These are phyloP conservation scores for Dysidea cf. avara DNA, from an alignment of 37 sponge, comb jelly and placozoan species.

Conservation along the genomic window DNA sequence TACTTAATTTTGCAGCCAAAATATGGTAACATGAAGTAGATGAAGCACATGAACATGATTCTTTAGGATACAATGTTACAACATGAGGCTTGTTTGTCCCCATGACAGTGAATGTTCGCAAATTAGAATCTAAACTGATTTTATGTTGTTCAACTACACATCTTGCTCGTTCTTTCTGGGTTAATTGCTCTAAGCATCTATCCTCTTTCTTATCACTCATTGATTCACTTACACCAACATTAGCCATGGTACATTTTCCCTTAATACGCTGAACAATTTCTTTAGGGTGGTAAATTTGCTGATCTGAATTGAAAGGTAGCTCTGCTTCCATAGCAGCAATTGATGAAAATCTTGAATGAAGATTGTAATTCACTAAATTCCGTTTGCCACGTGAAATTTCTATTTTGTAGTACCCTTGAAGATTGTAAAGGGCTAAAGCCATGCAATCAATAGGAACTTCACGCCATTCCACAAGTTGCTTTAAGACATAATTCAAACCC, in stretches of 20 bases:
- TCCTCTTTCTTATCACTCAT: too few species aligned
- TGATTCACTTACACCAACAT: too few species aligned
- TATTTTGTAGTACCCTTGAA: too few species aligned
- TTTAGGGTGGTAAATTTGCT: slow-evolving; percentile 6
- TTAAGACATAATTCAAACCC: slow-evolving; percentile 34
- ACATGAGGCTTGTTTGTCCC: slow-evolving; percentile 27
- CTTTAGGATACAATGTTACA: slow-evolving; percentile 29
- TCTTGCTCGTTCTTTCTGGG: slow-evolving; percentile 34
- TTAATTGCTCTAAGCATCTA: too few species aligned
- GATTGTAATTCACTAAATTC: slow-evolving; percentile 19
- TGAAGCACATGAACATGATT: slow-evolving; percentile 34
- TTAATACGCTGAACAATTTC: slow-evolving; percentile 23
- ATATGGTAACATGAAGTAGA: slow-evolving; percentile 37
- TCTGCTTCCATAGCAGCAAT: too few species aligned
- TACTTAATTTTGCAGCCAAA: slow-evolving; percentile 28
- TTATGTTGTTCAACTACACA: slow-evolving; percentile 21
- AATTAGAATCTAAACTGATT: slow-evolving; percentile 27
- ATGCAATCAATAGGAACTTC: slow-evolving; percentile 38
- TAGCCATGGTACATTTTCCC: neutral
- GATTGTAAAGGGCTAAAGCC: too few species aligned
- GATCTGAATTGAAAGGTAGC: slow-evolving; percentile 6
- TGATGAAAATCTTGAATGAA: slow-evolving; percentile 18
- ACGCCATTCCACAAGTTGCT: slow-evolving; percentile 29
- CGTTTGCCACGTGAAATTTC: too few species aligned
- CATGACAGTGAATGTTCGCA: slow-evolving; percentile 34